Conservation (phyloP, 2,888 invertebrate genomes). For the Xylocampa areola region DNA sequence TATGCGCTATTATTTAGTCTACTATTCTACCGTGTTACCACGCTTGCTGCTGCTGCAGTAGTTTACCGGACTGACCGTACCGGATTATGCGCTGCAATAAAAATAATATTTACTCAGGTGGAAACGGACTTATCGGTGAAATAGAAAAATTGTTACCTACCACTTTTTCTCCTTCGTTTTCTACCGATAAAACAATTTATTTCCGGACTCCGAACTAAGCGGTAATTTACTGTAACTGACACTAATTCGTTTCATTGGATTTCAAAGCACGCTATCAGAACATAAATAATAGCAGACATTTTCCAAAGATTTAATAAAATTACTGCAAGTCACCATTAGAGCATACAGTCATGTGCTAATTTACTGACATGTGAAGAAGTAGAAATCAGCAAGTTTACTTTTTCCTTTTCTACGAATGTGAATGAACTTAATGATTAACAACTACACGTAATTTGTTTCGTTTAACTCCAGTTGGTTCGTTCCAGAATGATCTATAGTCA, state of each 20-base stretch:
- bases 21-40: no score
- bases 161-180: constrained; percentile 25
- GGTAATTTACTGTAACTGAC: constrained; percentile 35
- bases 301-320: constrained; percentile 22
- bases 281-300: constrained; percentile 24
- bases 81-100: constrained; percentile 12
- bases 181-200: constrained; percentile 30
- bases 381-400: constrained; percentile 7
- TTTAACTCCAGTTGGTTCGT: constrained; percentile 21
- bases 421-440: constrained; percentile 11
- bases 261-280: constrained; percentile 27
- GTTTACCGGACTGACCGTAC: background rate
- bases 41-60: background rate
- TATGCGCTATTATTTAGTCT: no score
- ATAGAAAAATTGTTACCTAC: constrained; percentile 26
- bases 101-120: constrained; percentile 24
- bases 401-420: constrained; percentile 3
- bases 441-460: constrained; percentile 34
- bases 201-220: constrained; percentile 10
- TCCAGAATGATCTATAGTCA: constrained; percentile 35
- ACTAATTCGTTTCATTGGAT: constrained; percentile 29
- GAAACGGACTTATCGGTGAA: constrained; percentile 26
- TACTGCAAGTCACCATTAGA: constrained; percentile 14
- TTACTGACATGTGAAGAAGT: constrained; percentile 27
- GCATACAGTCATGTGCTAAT: constrained; percentile 1